Evolutionary conservation across 2,888 invertebrate genomes (phyloP).

Genomic region (Leptinotarsa haldemani): DNA sequence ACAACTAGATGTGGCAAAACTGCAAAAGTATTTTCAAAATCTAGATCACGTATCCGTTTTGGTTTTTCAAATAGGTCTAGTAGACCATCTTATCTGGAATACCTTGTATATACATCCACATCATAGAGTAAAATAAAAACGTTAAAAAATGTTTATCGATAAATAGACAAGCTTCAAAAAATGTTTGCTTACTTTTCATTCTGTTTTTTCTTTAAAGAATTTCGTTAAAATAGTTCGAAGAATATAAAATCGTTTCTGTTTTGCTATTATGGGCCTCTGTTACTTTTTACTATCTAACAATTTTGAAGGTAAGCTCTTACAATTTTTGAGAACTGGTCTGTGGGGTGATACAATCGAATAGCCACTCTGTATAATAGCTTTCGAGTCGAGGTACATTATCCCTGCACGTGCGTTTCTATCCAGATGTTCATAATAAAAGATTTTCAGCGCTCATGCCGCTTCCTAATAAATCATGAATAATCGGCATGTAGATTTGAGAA

Average conservation of each 20-base stretch:
- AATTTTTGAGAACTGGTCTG: constrained; percentile 2
- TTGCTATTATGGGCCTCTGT: neutral
- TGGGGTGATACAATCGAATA: constrained; percentile 9
- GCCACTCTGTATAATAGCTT: constrained; percentile 18
- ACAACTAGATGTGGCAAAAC: too few species aligned
- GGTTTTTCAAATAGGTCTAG: too few species aligned
- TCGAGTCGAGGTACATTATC: constrained; percentile 16
- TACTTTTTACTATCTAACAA: neutral
- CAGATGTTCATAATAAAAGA: constrained; percentile 21
- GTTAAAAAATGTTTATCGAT: too few species aligned
- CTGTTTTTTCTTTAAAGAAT: too few species aligned
- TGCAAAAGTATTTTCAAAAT: too few species aligned
- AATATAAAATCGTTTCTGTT: neutral
- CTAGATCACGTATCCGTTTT: too few species aligned
- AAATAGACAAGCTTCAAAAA: too few species aligned
- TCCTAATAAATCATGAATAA: constrained; percentile 20
- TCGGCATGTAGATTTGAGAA: constrained; percentile 15
- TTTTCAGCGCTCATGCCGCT: constrained; percentile 17
- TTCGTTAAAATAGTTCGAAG: neutral
- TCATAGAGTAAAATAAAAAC: too few species aligned
- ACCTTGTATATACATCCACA: too few species aligned
- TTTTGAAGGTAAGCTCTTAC: neutral
- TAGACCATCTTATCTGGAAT: too few species aligned
- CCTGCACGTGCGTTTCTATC: constrained; percentile 21
- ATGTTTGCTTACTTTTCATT: too few species aligned